phyloP scores from a whole-genome alignment of 1,140 invertebrate genomes.

The Platyscapa corneri region DNA sequence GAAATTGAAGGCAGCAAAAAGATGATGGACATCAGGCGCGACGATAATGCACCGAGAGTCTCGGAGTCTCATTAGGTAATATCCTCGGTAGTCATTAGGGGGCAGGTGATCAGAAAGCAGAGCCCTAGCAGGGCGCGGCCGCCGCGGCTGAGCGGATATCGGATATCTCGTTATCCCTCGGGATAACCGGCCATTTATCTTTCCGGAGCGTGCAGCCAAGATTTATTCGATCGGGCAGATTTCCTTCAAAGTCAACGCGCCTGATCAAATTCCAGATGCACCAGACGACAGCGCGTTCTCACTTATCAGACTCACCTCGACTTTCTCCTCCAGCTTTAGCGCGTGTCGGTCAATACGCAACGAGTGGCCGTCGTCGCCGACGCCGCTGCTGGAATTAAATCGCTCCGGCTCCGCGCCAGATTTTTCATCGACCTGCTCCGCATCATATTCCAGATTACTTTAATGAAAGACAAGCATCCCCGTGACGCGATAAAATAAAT shows the following conservation, averaged over 20 bases:
- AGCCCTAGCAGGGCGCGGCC: not conserved
- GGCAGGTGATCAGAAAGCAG: constrained; percentile 19
- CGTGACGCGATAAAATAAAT: too few species aligned
- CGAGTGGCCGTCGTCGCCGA: too few species aligned
- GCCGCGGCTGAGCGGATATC: constrained; percentile 12
- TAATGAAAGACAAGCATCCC: too few species aligned
- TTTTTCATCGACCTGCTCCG: not conserved
- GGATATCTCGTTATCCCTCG: constrained; percentile 39
- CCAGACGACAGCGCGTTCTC: too few species aligned
- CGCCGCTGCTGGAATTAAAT: too few species aligned
- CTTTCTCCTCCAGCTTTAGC: too few species aligned
- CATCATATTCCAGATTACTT: too few species aligned
- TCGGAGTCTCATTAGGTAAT: not conserved
- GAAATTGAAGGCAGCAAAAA: too few species aligned
- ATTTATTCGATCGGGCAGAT: not conserved
- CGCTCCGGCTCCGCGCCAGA: not conserved
- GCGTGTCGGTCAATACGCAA: too few species aligned
- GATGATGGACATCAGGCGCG: not conserved
- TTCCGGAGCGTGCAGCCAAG: not conserved
- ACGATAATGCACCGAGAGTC: not conserved
- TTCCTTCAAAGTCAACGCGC: too few species aligned
- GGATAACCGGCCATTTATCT: not conserved
- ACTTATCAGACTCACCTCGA: too few species aligned
- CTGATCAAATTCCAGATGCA: too few species aligned
- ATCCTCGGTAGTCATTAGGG: constrained; percentile 2